Evolutionary conservation across 1,140 invertebrate species (phyloP), one percentile per base, ranked within the genome.

Genomic region (Contarinia nasturtii): DNA sequence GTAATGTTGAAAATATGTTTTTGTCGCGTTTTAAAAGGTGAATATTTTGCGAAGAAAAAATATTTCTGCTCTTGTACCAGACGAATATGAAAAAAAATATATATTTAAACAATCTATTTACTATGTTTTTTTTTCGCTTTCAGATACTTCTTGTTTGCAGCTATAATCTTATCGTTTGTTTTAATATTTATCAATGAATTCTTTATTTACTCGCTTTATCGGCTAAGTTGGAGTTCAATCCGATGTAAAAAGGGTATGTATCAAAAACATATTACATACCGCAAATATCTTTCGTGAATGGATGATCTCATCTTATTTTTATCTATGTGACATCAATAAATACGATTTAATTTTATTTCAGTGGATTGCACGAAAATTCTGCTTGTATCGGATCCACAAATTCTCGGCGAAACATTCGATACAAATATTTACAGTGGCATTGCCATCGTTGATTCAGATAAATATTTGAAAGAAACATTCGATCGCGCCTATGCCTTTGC

Each of bases 301-400:
- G n/a, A n/a, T n/a, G n/a, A n/a, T n/a, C n/a, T n/a, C n/a, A n/a
- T n/a, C n/a, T n/a, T n/a, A n/a, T n/a, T n/a, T n/a, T n/a, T n/a
- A n/a, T n/a, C n/a, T n/a, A n/a, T n/a, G n/a, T n/a, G n/a, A n/a
- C n/a, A n/a, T n/a, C n/a, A n/a, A n/a, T n/a, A n/a, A n/a, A n/a
- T n/a, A n/a, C n/a, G n/a, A n/a, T n/a, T n/a, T 34, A 21, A 40
- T 19, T 12, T 3, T 5, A 33, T 33, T 52, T 46, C 33, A 63
- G 54, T 59, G 2, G 68, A 72, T 42, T 83, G 81, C 57, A 73
- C 76, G 1, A 75, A 73, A 50, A 67, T 93, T 33, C 62, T 95
- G 18, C 68, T 94, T 21, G 82, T 92, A 38, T 85, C 87, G n/a
- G 91, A 95, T 68, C 88, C 90, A 19, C 91, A 94, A 66, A 79